A percentile compares a stretch with the other conserved stretches of the same genome.
phyloP scores from a whole-genome alignment of 2,797 vertebrate genomes.

The Pangasius djambal region DNA sequence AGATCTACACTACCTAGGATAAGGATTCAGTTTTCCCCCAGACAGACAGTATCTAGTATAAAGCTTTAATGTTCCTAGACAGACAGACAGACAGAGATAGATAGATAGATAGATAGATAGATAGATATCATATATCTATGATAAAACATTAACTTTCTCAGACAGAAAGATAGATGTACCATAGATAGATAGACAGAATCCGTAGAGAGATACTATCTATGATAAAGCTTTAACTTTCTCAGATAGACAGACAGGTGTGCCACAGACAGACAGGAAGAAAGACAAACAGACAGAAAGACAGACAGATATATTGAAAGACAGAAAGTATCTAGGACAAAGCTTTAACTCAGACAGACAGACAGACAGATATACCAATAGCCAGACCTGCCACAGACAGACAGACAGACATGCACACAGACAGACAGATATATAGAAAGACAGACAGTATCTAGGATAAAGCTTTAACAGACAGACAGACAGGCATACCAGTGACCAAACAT shows the following conservation, averaged over 20 bases:
- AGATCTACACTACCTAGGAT: neutral
- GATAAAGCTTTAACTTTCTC: no score
- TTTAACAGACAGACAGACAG: neutral
- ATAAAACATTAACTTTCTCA: neutral
- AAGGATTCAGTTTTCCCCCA: no score
- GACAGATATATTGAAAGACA: neutral
- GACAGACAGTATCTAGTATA: neutral
- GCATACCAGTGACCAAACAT: neutral
- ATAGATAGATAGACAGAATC: no score
- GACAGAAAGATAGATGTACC: neutral
- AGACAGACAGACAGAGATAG: neutral
- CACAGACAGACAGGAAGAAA: no score
- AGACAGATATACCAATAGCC: neutral
- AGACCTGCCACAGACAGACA: neutral
- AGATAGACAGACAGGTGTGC: no score
- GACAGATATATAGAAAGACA: no score
- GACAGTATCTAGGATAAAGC: neutral
- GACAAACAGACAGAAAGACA: no score
- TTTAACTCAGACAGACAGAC: neutral
- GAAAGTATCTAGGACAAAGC: neutral
- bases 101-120: neutral
- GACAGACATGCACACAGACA: neutral
- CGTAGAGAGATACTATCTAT: neutral
- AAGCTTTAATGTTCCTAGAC: neutral
- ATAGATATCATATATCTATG: no score